Conservation (phyloP, 2,113 vertebrate genomes). For the Dendropsophus ebraccatus region DNA sequence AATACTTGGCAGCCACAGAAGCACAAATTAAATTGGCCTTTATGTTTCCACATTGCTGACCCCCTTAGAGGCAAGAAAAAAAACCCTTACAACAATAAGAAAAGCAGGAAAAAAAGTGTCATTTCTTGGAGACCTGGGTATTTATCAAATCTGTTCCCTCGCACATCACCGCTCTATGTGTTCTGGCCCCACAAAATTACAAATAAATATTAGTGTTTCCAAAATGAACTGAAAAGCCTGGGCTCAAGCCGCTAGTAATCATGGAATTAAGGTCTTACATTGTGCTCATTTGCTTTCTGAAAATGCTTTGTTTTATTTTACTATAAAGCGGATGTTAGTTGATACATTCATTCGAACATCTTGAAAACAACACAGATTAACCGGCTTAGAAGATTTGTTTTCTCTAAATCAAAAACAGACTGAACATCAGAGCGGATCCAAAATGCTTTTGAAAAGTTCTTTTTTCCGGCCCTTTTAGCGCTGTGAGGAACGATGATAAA, state of each 20-base stretch:
- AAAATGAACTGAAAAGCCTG: constrained; percentile 64
- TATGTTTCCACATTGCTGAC: constrained; percentile 99
- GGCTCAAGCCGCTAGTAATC: constrained; percentile 67
- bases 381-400: constrained; percentile 60
- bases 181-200: constrained; percentile 65
- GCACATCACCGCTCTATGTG: constrained; percentile 18
- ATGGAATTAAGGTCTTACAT: constrained; percentile 71
- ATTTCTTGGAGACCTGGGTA: constrained; percentile 74
- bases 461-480: constrained; percentile 39
- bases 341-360: constrained; percentile 63
- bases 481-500: constrained; percentile 39
- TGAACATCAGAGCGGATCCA: constrained; percentile 61
- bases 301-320: constrained; percentile 69
- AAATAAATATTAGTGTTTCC: constrained; percentile 70
- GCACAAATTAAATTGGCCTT: constrained; percentile 99
- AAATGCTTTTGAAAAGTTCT: constrained; percentile 30
- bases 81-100: constrained; percentile 79
- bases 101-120: constrained; percentile 75
- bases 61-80: constrained; percentile 89
- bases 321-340: constrained; percentile 78
- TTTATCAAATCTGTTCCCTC: constrained; percentile 77
- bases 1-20: constrained; percentile 99
- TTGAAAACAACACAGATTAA: constrained; percentile 59
- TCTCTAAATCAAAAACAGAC: constrained; percentile 55
- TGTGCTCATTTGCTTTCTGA: constrained; percentile 73